A percentile compares a stretch with the other conserved stretches of the same genome.
Conservation (phyloP, 2,797 vertebrate species). For the Melanotaenia trifasciata region DNA sequence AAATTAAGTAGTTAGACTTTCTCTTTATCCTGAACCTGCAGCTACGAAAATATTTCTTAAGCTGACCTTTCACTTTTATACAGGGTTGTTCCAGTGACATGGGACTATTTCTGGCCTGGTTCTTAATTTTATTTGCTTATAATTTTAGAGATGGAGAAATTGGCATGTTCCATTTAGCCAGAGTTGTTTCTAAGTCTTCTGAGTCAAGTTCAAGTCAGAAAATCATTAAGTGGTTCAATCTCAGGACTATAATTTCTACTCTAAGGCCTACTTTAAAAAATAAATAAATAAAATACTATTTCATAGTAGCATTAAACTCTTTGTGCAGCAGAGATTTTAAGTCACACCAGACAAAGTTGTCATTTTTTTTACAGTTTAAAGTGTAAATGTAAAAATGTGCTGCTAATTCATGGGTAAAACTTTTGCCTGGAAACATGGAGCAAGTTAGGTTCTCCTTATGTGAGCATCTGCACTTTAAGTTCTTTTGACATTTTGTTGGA, state of each 20-base stretch:
- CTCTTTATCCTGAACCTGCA: conserved; percentile 21
- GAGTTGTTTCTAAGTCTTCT: conserved; percentile 1
- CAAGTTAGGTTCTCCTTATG: conserved; percentile 17
- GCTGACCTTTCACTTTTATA: conserved; percentile 37
- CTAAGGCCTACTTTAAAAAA: not conserved
- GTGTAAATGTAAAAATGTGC: conserved; percentile 43
- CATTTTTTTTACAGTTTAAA: conserved; percentile 18
- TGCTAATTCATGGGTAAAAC: conserved; percentile 31
- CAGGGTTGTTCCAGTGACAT: conserved; percentile 27
- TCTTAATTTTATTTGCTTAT: conserved; percentile 26
- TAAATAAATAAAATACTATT: conserved; percentile 1
- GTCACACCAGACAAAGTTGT: conserved; percentile 41
- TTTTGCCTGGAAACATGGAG: conserved; percentile 32
- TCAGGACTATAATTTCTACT: not conserved
- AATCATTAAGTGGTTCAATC: not conserved
- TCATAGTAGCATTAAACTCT: conserved; percentile 21
- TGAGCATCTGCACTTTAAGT: conserved; percentile 37
- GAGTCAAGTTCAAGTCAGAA: conserved; percentile 10
- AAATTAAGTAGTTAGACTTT: conserved; percentile 61
- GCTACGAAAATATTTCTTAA: conserved; percentile 55
- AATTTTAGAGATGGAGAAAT: conserved; percentile 11
- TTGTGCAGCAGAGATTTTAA: conserved; percentile 25
- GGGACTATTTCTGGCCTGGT: conserved; percentile 29
- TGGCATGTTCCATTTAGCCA: not conserved
- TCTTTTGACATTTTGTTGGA: conserved; percentile 65